Percentiles rank a stretch among this genome's conserved stretches.
Evolutionary conservation across 2,113 vertebrate species (phyloP).

Genomic region (Xenopus tropicalis): DNA sequence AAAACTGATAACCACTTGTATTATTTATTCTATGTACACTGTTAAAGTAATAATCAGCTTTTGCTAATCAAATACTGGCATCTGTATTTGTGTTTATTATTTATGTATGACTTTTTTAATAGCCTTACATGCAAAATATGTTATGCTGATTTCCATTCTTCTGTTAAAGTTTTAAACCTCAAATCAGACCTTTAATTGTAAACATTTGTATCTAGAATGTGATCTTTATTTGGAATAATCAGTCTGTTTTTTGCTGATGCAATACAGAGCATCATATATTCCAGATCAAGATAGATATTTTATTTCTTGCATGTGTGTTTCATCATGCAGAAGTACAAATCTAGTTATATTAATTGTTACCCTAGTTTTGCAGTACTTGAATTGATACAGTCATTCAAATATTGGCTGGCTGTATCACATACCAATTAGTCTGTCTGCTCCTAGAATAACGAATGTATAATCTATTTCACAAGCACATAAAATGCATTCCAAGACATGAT

Average conservation of each 20-base stretch:
- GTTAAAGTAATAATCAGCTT: no score
- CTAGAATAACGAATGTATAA: neutral
- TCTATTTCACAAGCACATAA: neutral
- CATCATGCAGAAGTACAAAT: neutral
- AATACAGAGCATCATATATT: neutral
- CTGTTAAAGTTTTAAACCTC: neutral
- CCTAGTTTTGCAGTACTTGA: neutral
- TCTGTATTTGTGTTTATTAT: no score
- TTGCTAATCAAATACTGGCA: no score
- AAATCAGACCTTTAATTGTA: neutral
- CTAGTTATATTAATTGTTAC: neutral
- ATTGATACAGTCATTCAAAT: neutral
- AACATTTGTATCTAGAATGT: neutral
- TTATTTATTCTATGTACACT: no score
- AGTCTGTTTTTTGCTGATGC: neutral
- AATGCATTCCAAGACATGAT: conserved; percentile 9
- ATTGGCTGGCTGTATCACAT: conserved; percentile 5
- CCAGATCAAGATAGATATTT: neutral
- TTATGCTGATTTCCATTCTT: neutral
- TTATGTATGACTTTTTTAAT: no score
- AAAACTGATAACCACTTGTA: no score
- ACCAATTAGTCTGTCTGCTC: neutral
- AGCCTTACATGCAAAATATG: no score
- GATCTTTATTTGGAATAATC: neutral
- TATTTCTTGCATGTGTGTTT: neutral